A percentile compares a stretch with the other conserved stretches of the same genome.
Conservation (phyloP, 2,888 invertebrate species). For the Julus scanicus region DNA sequence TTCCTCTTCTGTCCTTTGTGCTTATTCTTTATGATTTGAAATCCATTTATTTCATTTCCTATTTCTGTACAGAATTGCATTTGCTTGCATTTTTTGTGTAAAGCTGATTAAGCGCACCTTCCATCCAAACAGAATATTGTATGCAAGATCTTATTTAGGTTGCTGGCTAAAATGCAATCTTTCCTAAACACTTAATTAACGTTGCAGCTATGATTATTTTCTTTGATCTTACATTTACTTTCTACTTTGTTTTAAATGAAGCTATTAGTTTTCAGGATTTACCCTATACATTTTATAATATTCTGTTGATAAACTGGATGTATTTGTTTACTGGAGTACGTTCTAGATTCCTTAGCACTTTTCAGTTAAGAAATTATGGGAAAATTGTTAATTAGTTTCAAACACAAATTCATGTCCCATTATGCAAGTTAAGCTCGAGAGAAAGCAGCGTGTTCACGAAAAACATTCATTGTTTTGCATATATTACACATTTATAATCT, state of each 20-base stretch:
- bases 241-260: slow-evolving; percentile 1
- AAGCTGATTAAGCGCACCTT: slow-evolving; percentile 33
- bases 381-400: not conserved
- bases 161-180: not conserved
- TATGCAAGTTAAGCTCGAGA: not conserved
- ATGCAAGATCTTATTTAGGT: not conserved
- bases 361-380: not conserved
- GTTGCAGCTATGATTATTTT: not conserved
- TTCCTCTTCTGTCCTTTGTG: not conserved
- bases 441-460: not conserved
- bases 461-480: not conserved
- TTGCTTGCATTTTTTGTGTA: slow-evolving; percentile 5
- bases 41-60: not conserved
- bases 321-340: slow-evolving; percentile 26
- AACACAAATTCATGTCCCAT: not conserved
- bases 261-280: not conserved
- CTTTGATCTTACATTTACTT: not conserved
- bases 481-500: not conserved
- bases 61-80: not conserved
- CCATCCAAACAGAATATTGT: slow-evolving; percentile 28
- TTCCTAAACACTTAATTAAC: not conserved
- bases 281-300: not conserved
- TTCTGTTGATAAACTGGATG: not conserved
- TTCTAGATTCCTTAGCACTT: not conserved
- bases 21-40: not conserved